phyloP scores from a whole-genome alignment of 2,113 vertebrate genomes.

The Apteryx mantelli region DNA sequence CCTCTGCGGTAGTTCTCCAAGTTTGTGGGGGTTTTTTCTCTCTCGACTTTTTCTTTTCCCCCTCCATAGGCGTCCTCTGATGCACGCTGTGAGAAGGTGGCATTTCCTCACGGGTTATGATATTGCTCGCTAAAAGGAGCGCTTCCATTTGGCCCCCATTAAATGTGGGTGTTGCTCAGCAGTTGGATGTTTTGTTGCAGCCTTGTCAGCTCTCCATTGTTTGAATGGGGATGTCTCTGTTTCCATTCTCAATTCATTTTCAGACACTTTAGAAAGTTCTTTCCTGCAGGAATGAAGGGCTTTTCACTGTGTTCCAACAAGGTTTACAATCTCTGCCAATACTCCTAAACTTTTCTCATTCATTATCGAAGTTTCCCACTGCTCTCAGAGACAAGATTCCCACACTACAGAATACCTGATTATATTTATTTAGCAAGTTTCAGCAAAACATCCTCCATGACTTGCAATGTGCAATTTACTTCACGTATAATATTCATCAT shows the following conservation, averaged over 20 bases:
- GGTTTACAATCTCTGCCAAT: slow-evolving; percentile 2
- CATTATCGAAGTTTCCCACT: slow-evolving; percentile 47
- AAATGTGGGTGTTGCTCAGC: neutral
- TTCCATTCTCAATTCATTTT: slow-evolving; percentile 14
- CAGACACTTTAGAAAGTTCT: slow-evolving; percentile 32
- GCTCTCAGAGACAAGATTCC: neutral
- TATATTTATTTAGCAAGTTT: neutral
- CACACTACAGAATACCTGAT: neutral
- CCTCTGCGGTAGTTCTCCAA: neutral
- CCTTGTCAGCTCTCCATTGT: neutral
- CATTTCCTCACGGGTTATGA: neutral
- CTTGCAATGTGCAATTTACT: neutral
- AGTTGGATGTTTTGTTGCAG: neutral
- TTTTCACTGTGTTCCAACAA: slow-evolving; percentile 9
- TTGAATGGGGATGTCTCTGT: neutral
- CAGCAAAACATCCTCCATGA: neutral
- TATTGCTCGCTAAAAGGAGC: neutral
- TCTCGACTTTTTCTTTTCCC: too few species aligned
- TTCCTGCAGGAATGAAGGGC: slow-evolving; percentile 19
- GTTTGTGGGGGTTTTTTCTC: neutral
- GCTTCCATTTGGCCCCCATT: neutral
- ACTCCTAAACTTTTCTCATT: neutral
- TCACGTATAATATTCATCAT: neutral
- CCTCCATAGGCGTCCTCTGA: neutral
- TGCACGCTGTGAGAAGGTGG: neutral